These are phyloP conservation scores for Telmatochromis sp. DNA, from an alignment of 2,113 vertebrate species.

Conservation along the genomic window DNA sequence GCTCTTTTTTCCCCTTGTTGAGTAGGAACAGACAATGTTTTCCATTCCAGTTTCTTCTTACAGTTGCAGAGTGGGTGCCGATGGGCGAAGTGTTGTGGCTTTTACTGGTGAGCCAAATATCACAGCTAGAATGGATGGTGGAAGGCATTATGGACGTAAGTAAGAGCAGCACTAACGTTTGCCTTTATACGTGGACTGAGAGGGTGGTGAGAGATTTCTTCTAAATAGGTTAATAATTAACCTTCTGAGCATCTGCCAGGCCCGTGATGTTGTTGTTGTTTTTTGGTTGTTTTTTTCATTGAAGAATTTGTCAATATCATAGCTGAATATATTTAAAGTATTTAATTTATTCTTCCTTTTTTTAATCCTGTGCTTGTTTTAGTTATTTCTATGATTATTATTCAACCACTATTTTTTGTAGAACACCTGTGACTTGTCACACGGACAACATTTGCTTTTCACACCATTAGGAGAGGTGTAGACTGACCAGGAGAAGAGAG, in stretches of 20 bases:
- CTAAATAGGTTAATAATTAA: slow-evolving; percentile 49
- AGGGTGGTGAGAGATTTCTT: slow-evolving; percentile 28
- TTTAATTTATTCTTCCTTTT: not conserved
- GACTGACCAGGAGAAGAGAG: not conserved
- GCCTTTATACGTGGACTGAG: slow-evolving; percentile 30
- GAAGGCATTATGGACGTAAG: slow-evolving; percentile 74
- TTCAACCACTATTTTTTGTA: not conserved
- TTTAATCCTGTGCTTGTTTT: not conserved
- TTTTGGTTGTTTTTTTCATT: not conserved
- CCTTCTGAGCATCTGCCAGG: slow-evolving; percentile 23
- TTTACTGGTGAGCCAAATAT: slow-evolving; percentile 45
- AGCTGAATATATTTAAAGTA: not conserved
- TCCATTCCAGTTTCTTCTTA: slow-evolving; percentile 38
- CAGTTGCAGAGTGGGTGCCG: slow-evolving; percentile 35
- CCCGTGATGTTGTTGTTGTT: not conserved
- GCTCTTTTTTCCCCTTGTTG: slow-evolving; percentile 23
- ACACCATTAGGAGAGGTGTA: slow-evolving; percentile 21
- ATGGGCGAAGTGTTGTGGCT: slow-evolving; percentile 24
- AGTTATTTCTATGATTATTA: not conserved
- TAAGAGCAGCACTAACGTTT: slow-evolving; percentile 72
- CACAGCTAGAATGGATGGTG: slow-evolving; percentile 67
- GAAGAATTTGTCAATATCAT: not conserved
- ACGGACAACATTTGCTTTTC: slow-evolving; percentile 24
- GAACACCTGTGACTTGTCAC: slow-evolving; percentile 10
- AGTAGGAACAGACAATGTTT: slow-evolving; percentile 54